Base-by-base conservation (phyloP, 2,888 invertebrate species). In the Cantharis nigra region DNA sequence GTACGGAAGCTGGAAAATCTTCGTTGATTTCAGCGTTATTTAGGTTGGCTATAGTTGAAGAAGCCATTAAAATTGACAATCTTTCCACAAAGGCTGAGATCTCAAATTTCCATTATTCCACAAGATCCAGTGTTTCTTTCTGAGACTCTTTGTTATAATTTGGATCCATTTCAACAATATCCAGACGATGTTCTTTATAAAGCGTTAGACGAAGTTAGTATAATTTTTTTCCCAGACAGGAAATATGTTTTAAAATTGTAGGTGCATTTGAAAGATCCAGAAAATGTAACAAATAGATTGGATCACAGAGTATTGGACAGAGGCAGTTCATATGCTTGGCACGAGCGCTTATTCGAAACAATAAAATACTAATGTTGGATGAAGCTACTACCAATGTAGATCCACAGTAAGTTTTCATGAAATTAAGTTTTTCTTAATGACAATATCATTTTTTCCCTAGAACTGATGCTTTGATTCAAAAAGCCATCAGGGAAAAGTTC, bases 321-420 rank as follows among this genome's bases (percentile, higher is more conserved):
- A 90, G 97, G 11, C 98, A 98, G 87, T 89, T 98, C 71, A 93
- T 98, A 69, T 98, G 97, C 86, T 90, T 98, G 78, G 97, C 97
- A 0, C 91, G 97, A 72, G 97, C 97, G 49, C 94, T 97, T 83
- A 89, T 98, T 18, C 91, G 95, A 20, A 94, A 94, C 80, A 97
- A 96, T 87, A 93, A 92, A 81, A 94, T 98, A 81, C 90, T 97
- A 0, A 94, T 97, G 81, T 90, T 98, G 82, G 97, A 98, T 86
- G 98, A 98, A 88, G 97, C 97, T 14, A 97, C 97, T 0, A 97
- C 97, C 1, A 97, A 97, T 86, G 96, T 97, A 9, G 97, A 98
- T 89, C 95, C 95, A 10, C 94, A 95, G 91, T 94, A 85, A 91
- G 92, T 90, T 23, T 23, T 23, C 10, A 11, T 16, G 11, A 23